Evolutionary conservation across 2,888 invertebrate genomes (phyloP).

Genomic region (Acronicta aceris): DNA sequence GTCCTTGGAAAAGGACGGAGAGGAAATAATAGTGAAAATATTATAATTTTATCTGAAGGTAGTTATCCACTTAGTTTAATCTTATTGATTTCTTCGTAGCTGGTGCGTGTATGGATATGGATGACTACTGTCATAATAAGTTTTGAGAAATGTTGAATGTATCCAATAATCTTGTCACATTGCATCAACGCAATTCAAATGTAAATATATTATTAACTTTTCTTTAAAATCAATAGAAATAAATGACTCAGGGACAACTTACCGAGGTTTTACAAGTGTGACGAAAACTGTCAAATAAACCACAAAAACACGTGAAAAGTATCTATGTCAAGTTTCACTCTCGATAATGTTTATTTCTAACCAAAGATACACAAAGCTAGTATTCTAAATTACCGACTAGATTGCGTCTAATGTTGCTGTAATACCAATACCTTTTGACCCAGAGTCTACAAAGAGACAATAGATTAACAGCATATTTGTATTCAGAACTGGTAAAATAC

Average conservation of each 20-base stretch:
- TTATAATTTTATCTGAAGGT: too few species aligned
- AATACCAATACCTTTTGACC: slow-evolving; percentile 42
- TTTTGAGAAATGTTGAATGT: too few species aligned
- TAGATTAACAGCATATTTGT: slow-evolving; percentile 61
- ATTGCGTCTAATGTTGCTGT: slow-evolving; percentile 20
- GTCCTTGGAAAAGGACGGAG: too few species aligned
- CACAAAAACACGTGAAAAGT: slow-evolving; percentile 7
- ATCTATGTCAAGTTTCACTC: slow-evolving; percentile 44
- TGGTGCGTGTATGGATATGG: too few species aligned
- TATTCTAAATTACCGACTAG: slow-evolving; percentile 27
- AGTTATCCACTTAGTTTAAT: too few species aligned
- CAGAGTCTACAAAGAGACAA: slow-evolving; percentile 28
- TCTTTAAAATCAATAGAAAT: too few species aligned
- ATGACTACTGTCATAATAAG: too few species aligned
- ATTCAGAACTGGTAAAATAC: slow-evolving; percentile 69
- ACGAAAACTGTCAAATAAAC: slow-evolving; percentile 23
- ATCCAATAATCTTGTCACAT: too few species aligned
- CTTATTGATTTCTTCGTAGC: too few species aligned
- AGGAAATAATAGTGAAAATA: too few species aligned
- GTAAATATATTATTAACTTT: too few species aligned
- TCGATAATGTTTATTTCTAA: slow-evolving; percentile 22
- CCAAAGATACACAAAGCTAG: slow-evolving; percentile 7
- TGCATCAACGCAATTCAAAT: too few species aligned
- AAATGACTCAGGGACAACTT: slow-evolving; percentile 1
- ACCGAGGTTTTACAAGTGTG: slow-evolving; percentile 8